Evolutionary conservation across 2,888 invertebrate genomes (phyloP).

Genomic region (Villa cingulata): DNA sequence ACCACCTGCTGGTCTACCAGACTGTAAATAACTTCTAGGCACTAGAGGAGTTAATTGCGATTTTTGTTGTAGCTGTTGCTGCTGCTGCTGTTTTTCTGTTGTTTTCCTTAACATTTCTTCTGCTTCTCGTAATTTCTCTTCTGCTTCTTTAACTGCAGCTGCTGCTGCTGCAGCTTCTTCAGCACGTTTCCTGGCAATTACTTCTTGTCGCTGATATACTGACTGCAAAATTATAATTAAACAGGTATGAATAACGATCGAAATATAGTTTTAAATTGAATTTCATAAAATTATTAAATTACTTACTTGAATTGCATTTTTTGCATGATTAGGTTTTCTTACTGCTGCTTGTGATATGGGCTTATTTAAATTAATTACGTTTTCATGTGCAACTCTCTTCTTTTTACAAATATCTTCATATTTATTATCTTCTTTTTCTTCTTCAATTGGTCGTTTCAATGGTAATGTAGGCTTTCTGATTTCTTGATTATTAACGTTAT

Average conservation of each 20-base stretch:
- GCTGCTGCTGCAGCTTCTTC: slow-evolving; percentile 17
- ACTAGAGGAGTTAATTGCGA: slow-evolving; percentile 24
- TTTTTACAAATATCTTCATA: slow-evolving; percentile 34
- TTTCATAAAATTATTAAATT: too few species aligned
- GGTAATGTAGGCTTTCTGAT: background rate
- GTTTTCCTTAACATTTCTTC: slow-evolving; percentile 21
- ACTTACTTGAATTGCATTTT: slow-evolving; percentile 43
- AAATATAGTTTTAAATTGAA: too few species aligned
- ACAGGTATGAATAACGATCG: too few species aligned
- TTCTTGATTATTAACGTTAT: background rate
- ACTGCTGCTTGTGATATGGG: slow-evolving; percentile 33
- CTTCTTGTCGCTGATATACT: slow-evolving; percentile 27
- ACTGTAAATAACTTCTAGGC: slow-evolving; percentile 24
- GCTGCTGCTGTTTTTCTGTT: slow-evolving; percentile 20
- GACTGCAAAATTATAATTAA: slow-evolving; percentile 17
- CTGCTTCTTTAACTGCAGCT: slow-evolving; percentile 27
- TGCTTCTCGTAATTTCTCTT: slow-evolving; percentile 27
- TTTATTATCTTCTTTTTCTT: slow-evolving; percentile 30
- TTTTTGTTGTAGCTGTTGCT: slow-evolving; percentile 20
- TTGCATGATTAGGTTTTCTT: slow-evolving; percentile 40
- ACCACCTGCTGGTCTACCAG: slow-evolving; percentile 17
- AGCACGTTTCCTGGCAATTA: slow-evolving; percentile 23
- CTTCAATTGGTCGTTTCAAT: slow-evolving; percentile 17
- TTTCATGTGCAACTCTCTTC: slow-evolving; percentile 61
- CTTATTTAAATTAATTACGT: slow-evolving; percentile 38